Percentiles rank a stretch among this genome's conserved stretches.
Conservation (phyloP, 2,888 invertebrate genomes). For the Dasypolia templi region DNA sequence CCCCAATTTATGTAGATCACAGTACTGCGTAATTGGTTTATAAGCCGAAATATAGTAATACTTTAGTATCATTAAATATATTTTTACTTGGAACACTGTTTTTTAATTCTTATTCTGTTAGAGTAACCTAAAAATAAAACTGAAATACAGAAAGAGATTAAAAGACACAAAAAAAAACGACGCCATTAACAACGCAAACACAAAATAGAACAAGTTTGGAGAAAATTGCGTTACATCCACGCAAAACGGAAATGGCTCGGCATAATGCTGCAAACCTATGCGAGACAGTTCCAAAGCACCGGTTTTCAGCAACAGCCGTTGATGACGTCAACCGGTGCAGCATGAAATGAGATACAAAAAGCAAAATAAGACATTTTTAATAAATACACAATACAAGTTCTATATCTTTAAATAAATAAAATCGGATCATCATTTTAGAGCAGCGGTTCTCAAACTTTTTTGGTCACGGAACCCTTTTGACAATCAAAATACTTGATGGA, state of each 20-base stretch:
- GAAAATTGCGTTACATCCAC: neutral
- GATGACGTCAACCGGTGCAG: neutral
- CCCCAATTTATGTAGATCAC: constrained; percentile 70
- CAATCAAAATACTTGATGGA: too few species aligned
- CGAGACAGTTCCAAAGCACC: neutral
- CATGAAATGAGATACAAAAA: neutral
- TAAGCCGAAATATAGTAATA: constrained; percentile 77
- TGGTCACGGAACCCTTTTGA: too few species aligned
- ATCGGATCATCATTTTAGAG: too few species aligned
- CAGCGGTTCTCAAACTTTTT: too few species aligned
- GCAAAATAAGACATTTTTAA: too few species aligned
- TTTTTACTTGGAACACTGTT: constrained; percentile 78
- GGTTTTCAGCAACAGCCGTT: too few species aligned
- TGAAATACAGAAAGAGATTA: neutral
- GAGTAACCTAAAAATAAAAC: neutral
- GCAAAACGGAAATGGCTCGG: too few species aligned
- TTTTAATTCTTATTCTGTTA: constrained; percentile 35
- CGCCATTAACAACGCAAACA: neutral
- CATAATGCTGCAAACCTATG: too few species aligned
- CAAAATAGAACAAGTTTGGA: neutral
- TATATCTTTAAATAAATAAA: neutral
- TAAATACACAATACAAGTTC: neutral
- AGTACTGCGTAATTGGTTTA: constrained; percentile 72
- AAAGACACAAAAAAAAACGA: neutral
- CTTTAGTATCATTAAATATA: constrained; percentile 80